Evolutionary conservation across 2,888 invertebrate species (phyloP), one percentile per base, ranked within the genome.

Genomic region (Noctua janthe): DNA sequence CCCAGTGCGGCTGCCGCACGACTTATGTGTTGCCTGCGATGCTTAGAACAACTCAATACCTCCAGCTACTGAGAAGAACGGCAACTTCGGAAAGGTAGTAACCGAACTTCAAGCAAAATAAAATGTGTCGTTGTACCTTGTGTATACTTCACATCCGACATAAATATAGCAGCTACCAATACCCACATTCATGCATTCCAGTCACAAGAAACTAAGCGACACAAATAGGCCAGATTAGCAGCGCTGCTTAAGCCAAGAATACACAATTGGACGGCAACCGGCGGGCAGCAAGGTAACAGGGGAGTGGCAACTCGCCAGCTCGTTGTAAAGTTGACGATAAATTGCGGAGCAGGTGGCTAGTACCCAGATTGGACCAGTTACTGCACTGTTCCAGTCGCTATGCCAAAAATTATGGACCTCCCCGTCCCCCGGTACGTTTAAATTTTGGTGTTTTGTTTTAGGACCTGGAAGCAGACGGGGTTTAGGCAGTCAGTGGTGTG

Each of bases 261-360:
- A 71, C 81, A 79, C 88, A 84, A 83, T 86, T 81, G 89, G 81
- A 77, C 79, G 81, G 78, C 78, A 47, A 47, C 47, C 78, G 81
- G 78, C 64, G 17, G 5, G 66, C 66, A 66, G 66, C 78, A 85
- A 89, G 84, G 85, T 81, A 87, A 80, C 84, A 83, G 79, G 51
- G 85, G 90, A 91, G 93, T 94, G 94, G 94, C 94, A 94, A 87
- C 90, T 87, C 90, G 94, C 94, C 94, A 94, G 93, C 88, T 89
- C 85, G 90, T 88, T 94, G 94, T 94, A 93, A 91, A 91, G 92
- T 91, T 89, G 91, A 75, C 92, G 88, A 93, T 94, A 94, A 93
- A 93, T 94, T 87, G 83, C 64, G 92, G 80, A 89, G 90, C 94
- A 94, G 94, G 94, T 94, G 94, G 87, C 88, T 72, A 78, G 76